phyloP scores from a whole-genome alignment of 1,140 invertebrate species.

The Ptiloglossa arizonensis region DNA sequence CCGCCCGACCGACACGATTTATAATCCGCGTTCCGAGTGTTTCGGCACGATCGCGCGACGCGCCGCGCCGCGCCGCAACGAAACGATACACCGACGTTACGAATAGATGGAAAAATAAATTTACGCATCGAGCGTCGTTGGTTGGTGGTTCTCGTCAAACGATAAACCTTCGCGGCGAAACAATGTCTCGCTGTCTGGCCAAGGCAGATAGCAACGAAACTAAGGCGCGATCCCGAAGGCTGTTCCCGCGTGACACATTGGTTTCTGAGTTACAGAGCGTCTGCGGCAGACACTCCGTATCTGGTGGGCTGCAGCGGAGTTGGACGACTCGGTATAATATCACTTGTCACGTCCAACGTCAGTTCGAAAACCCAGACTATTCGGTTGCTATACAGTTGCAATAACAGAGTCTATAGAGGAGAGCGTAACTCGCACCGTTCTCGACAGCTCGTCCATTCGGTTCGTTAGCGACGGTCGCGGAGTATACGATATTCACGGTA shows the following conservation, averaged over 20 bases:
- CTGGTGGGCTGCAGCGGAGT: conserved; percentile 51
- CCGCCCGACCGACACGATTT: conserved; percentile 67
- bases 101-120: neutral
- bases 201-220: conserved; percentile 54
- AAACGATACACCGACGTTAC: conserved; percentile 46
- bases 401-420: conserved; percentile 5
- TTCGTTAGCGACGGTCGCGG: neutral
- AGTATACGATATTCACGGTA: conserved; percentile 1
- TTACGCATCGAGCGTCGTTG: neutral
- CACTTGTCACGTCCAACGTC: conserved; percentile 72
- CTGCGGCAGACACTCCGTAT: conserved; percentile 67
- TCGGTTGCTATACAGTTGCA: conserved; percentile 39
- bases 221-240: conserved; percentile 51
- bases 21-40: conserved; percentile 70
- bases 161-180: neutral
- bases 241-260: conserved; percentile 61
- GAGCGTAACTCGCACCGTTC: conserved; percentile 6
- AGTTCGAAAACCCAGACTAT: conserved; percentile 55
- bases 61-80: too few relatives aligned
- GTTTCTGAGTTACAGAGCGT: conserved; percentile 70
- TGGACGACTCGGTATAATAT: conserved; percentile 71
- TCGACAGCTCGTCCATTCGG: conserved; percentile 23
- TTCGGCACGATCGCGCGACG: conserved; percentile 68
- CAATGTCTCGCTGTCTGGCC: conserved; percentile 40
- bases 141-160: neutral